Base-by-base conservation (phyloP, 1,140 invertebrate species). In the Scylla paramamosain region DNA sequence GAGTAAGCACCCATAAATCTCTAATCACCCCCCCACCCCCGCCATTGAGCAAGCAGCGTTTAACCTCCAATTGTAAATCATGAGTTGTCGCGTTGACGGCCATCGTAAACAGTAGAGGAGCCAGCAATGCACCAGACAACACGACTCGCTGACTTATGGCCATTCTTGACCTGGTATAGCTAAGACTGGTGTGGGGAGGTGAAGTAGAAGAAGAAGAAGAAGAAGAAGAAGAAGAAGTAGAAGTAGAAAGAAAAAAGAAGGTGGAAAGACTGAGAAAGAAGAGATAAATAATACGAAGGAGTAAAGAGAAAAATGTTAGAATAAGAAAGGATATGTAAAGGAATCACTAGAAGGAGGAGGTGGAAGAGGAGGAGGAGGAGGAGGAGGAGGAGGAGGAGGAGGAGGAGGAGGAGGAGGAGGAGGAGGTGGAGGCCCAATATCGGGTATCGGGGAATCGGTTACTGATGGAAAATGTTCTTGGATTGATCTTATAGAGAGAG, bases 381-480 rank as follows among this genome's bases (percentile, higher is more conserved):
- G 67, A 77, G n/a, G 25, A n/a, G 67, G 6, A 77, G 67, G 67
- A 77, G 67, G 67, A 77, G 67, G 67, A 77, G 67, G 67, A 77
- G 67, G 67, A 77, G 67, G 67, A 77, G 67, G 67, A 77, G 67
- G 67, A 77, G 52, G 52, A 59, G 52, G 20, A 59, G 52, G 52
- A 59, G 52, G 52, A 59, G 52, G 52, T 4, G 52, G 52, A 77
- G 6, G n/a, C 67, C 67, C 12, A 59, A 77, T 77, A 77, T 77
- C 67, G 67, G 67, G 20, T 77, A 77, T 77, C 67, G 67, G 67
- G 67, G n/a, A 77, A 77, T 77, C 67, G 67, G 67, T 77, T 77
- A 77, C 67, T 25, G 67, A 77, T 77, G 67, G 67, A 77, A 77
- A 77, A 77, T n/a, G 67, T 77, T 59, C 52, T 59, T 59, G 52